Evolutionary conservation across 2,888 invertebrate species (phyloP), one percentile per base, ranked within the genome.

Genomic region (Augochlorella aurata): DNA sequence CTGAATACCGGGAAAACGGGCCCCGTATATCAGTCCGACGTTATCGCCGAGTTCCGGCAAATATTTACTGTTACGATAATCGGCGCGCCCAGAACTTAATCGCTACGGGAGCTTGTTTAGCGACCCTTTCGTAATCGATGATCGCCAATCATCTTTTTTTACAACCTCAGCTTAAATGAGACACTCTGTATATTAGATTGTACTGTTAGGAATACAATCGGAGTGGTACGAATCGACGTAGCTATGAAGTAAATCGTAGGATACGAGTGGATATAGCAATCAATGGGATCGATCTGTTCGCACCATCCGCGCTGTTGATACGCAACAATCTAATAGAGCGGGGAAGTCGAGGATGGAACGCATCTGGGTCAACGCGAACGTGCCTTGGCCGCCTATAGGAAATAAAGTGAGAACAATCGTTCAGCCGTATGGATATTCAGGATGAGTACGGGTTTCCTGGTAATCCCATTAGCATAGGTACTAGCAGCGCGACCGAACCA

Each of bases 51-150:
- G 10, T 16, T 10, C 45, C 9, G 47, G 66, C 67, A 77, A 82
- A 82, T 82, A 81, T 82, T 82, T 82, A 81, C 82, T 65, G 74
- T 81, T 81, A 82, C 77, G 77, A 75, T 82, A 74, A 82, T 82
- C 81, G 76, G 75, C 74, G 49, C 73, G 66, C 7, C 72, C 72
- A 72, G 16, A 72, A 58, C 45, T 66, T 81, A 70, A 81, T 61
- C 21, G 49, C 63, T 50, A 21, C n/a, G 24, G 9, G 14, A 2
- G 16, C 29, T 21, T 1, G 21, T 54, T 21, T 5, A 0, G 18
- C 21, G 14, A 1, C 21, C 21, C 5, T 54, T 54, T 24, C 5
- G 21, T 21, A 5, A 24, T 54, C 54, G 21, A 54, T 54, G 21
- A 24, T 24, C 1, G 54, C n/a, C n/a, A n/a, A n/a, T n/a, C n/a